Base-by-base conservation (phyloP, 2,888 invertebrate genomes). In the Chironomus tentans region DNA sequence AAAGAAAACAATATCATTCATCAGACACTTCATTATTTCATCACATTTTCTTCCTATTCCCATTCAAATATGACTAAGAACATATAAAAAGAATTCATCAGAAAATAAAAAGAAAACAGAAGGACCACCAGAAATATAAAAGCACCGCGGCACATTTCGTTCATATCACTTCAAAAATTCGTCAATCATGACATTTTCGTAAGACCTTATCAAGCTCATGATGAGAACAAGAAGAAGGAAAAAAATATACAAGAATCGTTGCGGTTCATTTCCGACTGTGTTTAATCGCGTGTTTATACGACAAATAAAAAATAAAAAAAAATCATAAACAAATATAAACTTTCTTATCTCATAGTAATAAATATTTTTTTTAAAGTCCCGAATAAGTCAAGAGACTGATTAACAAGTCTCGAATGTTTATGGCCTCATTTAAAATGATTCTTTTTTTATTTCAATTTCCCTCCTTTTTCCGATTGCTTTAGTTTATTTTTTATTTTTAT, bases 311-410 rank as follows among this genome's bases (percentile, higher is more conserved):
- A 15, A 56, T 6, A 56, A 56, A 65, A 22, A 65, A 18, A 22
- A 65, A 65, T 38, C 38, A 38, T 38, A 38, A 38, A 38, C 38
- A 38, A 38, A 65, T 22, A 21, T 12, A 65, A 68, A 68, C 68
- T 68, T 68, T 68, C 68, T 68, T 68, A 68, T 68, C 68, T 68
- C 68, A 13, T 13, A 56, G 28, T 68, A 68, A 68, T 68, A 68
- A 68, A 68, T 68, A 46, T 68, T 68, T 46, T 65, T 24, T 68
- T 22, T 38, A 38, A 68, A 46, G 68, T 6, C 68, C 68, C 68
- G n/a, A 68, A 68, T 68, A 68, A 68, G 68, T 68, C 68, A 68
- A 68, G 38, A 38, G 68, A 28, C 15, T 68, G 68, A 68, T 68
- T 68, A 68, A 68, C 65, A 65, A 65, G 65, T 65, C 65, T 22